phyloP scores from a whole-genome alignment of 2,113 vertebrate species.

The Urocynchramus pylzowi region DNA sequence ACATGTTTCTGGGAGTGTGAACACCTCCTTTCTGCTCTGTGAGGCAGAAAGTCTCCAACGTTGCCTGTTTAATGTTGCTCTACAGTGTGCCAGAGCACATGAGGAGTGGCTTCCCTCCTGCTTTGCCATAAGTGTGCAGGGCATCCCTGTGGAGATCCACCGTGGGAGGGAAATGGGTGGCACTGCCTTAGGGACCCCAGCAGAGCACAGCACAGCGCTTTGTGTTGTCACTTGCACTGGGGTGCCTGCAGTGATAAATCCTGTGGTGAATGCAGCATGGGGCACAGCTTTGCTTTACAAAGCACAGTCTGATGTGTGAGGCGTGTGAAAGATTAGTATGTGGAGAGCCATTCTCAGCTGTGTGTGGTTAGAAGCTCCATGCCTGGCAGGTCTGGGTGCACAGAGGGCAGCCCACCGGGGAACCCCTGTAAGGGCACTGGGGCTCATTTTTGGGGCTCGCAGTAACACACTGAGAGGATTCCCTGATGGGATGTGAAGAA shows the following conservation, averaged over 20 bases:
- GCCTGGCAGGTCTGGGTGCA: neutral
- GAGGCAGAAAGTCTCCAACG: fast-evolving
- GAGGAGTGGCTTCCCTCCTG: neutral
- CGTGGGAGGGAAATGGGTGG: fast-evolving
- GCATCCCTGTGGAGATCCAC: neutral
- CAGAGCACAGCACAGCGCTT: no score
- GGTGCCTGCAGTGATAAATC: neutral
- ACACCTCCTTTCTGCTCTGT: neutral
- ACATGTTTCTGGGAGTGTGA: neutral
- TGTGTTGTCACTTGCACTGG: fast-evolving
- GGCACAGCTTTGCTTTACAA: neutral
- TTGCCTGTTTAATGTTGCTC: neutral
- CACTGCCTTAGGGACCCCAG: neutral
- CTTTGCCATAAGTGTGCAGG: neutral
- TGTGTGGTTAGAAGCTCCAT: neutral
- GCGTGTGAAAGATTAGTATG: fast-evolving
- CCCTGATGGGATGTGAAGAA: neutral
- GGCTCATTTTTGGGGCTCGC: neutral
- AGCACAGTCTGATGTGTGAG: neutral
- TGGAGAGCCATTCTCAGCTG: neutral
- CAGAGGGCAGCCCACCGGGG: fast-evolving
- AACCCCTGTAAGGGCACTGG: neutral
- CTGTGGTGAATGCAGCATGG: neutral
- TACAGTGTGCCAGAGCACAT: neutral
- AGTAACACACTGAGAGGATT: neutral